Evolutionary conservation across 2,113 vertebrate species (phyloP), one percentile per base, ranked within the genome.

Genomic region (Zosterops pallidus): DNA sequence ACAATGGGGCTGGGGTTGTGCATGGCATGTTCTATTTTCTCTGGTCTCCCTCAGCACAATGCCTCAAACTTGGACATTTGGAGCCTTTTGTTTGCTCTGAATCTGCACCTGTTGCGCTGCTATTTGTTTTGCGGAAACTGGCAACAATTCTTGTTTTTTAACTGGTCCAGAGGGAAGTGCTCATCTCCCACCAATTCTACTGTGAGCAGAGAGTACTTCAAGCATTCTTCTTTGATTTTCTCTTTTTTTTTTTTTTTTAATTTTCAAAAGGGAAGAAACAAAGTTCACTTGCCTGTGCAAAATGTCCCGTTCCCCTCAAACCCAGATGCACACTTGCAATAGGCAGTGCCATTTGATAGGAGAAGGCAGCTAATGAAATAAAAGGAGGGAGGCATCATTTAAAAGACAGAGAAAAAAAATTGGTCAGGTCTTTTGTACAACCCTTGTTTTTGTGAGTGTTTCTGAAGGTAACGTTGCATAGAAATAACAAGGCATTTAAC

Each of bases 291-390:
- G 98, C 99, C 99, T 98, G 96, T 96, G 96, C 99, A 99, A 93
- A 96, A 82, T 0, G 98, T 99, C 39, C 99, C 99, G 0, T 99
- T 99, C 53, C 99, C 99, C 81, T 98, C 56, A 78, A 99, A 99
- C 6, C 99, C 99, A 22, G 98, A 98, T 4, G 98, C 98, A 78
- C 99, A 99, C 62, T 95, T 97, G 97, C 99, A 99, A 8, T 85
- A 97, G 22, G 96, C 94, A 24, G 96, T 87, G 28, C 98, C 95
- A 2, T 96, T 92, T 0, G 79, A 49, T 21, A 86, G 46, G 52
- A 96, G 87, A 62, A 98, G 87, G 87, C 99, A 99, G 74, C 99
- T 99, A 75, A 69, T 86, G 47, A 77, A 67, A 4, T 35, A 80
- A 80, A 87, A 87, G 28, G 31, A 86, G 21, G 8, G 44, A 52